Conservation (phyloP, 2,888 invertebrate species). For the Coelinius sp. region DNA sequence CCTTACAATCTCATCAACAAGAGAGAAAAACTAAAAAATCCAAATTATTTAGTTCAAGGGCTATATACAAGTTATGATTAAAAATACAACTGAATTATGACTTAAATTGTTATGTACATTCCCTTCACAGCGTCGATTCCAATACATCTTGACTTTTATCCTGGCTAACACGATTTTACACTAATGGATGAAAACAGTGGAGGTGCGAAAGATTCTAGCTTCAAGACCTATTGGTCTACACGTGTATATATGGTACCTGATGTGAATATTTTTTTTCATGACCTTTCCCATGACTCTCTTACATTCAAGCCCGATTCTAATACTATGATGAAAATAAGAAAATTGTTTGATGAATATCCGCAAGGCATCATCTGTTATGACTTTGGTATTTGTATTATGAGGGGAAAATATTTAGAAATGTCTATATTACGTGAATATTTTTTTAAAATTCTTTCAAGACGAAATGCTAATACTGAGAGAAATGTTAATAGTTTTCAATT, state of each 20-base stretch:
- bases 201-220: conserved; percentile 6
- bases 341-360: conserved; percentile 40
- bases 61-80: background rate
- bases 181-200: conserved; percentile 42
- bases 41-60: conserved; percentile 15
- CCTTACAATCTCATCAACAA: background rate
- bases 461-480: background rate
- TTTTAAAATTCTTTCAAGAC: background rate
- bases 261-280: conserved; percentile 57
- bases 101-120: background rate
- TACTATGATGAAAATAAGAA: conserved; percentile 40
- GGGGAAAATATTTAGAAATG: conserved; percentile 30
- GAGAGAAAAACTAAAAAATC: background rate
- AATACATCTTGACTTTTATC: conserved; percentile 18
- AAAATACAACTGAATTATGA: background rate
- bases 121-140: background rate
- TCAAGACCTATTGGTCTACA: conserved; percentile 26
- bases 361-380: conserved; percentile 19
- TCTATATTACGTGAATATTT: conserved; percentile 20
- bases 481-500: conserved; percentile 2
- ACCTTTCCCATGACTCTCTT: conserved; percentile 65
- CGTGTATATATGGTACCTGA: conserved; percentile 30
- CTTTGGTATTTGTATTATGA: conserved; percentile 20
- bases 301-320: conserved; percentile 29
- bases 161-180: conserved; percentile 37